These are phyloP conservation scores for Rugalucina vietnamica DNA, from an alignment of 2,888 invertebrate genomes.

Conservation along the genomic window DNA sequence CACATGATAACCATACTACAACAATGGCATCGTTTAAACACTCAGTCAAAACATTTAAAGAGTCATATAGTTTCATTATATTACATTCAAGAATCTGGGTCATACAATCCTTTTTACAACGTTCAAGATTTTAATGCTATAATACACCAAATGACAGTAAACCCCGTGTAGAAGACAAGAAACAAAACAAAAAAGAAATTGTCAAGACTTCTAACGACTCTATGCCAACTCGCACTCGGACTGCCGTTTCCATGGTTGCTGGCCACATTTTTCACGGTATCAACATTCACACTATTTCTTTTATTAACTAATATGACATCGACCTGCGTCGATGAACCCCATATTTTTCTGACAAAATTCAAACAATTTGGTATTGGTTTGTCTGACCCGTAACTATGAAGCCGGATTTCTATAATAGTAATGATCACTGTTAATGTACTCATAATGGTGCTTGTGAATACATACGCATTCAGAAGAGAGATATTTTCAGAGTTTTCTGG, in stretches of 20 bases:
- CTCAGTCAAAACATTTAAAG: no score
- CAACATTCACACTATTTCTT: no score
- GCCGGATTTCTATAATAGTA: constrained; percentile 45
- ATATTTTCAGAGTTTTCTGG: constrained; percentile 56
- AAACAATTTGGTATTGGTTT: constrained; percentile 21
- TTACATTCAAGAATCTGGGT: no score
- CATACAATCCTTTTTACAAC: no score
- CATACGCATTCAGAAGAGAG: constrained; percentile 49
- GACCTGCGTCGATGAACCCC: background rate
- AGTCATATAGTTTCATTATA: no score
- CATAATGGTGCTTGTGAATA: constrained; percentile 45
- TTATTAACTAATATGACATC: no score
- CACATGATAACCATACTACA: no score
- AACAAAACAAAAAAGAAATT: background rate
- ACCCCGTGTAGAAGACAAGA: background rate
- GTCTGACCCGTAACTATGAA: constrained; percentile 33
- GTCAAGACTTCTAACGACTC: background rate
- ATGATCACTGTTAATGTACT: constrained; percentile 52
- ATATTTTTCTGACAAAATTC: no score
- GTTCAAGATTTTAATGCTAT: no score
- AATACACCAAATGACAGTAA: background rate
- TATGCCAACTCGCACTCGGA: background rate
- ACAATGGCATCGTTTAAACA: no score
- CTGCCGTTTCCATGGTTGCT: background rate
- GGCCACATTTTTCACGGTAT: no score